phyloP scores from a whole-genome alignment of 2,888 invertebrate species.

The Stenichneumon culpator region DNA sequence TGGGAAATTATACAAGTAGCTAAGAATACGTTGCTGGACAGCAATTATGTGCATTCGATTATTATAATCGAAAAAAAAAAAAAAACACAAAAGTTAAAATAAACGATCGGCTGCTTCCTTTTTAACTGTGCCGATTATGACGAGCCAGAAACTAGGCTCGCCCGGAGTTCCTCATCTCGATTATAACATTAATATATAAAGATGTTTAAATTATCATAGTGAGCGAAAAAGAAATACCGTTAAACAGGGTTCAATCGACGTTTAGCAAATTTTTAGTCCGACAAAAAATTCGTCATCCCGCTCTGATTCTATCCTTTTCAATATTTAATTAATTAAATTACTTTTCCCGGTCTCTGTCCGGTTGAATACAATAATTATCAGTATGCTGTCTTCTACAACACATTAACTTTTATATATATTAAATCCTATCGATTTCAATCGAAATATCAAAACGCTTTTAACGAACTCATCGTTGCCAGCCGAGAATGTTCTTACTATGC shows the following conservation, averaged over 20 bases:
- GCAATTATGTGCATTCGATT: background rate
- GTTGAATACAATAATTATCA: background rate
- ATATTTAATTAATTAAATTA: background rate
- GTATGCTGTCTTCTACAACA: background rate
- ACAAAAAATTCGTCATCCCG: conserved; percentile 25
- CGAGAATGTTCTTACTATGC: background rate
- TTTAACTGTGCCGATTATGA: conserved; percentile 34
- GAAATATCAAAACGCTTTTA: background rate
- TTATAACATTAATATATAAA: conserved; percentile 25
- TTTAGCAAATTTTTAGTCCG: conserved; percentile 50
- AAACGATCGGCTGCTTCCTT: conserved; percentile 9
- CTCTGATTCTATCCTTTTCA: conserved; percentile 19
- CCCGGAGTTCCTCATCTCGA: conserved; percentile 60
- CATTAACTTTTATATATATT: background rate
- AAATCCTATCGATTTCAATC: background rate
- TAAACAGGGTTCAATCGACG: conserved; percentile 64
- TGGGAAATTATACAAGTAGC: conserved; percentile 11
- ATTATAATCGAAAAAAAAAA: conserved; percentile 12
- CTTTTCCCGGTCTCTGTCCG: background rate
- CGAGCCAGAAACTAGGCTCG: conserved; percentile 48
- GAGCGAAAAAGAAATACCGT: conserved; percentile 51
- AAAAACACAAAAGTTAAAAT: background rate
- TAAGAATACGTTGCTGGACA: background rate
- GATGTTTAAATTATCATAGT: conserved; percentile 35
- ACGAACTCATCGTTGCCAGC: background rate